These are phyloP conservation scores for Drosophila leontia DNA, from an alignment of 1,140 invertebrate species.

Conservation along the genomic window DNA sequence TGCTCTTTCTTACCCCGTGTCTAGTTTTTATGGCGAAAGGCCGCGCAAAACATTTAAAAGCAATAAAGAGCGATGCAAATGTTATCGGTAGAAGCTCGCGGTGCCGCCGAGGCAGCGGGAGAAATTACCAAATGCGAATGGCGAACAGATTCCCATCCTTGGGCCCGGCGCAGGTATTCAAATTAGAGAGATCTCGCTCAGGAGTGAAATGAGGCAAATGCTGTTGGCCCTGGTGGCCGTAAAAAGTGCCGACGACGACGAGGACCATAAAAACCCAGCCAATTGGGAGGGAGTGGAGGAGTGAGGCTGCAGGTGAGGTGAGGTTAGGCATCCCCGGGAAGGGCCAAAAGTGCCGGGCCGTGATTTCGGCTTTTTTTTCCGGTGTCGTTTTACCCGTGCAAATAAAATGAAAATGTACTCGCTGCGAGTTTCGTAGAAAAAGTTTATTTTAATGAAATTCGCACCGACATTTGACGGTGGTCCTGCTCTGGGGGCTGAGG, in stretches of 20 bases:
- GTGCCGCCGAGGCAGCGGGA: background rate
- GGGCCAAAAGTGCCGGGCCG: slow-evolving; percentile 64
- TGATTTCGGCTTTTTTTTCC: slow-evolving; percentile 57
- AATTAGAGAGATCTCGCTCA: slow-evolving; percentile 70
- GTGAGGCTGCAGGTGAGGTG: background rate
- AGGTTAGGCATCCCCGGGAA: background rate
- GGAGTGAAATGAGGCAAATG: slow-evolving; percentile 73
- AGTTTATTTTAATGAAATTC: slow-evolving; percentile 83
- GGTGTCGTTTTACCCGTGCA: slow-evolving; percentile 43
- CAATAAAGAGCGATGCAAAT: slow-evolving; percentile 74
- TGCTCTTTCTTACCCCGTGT: slow-evolving; percentile 25
- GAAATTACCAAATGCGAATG: slow-evolving; percentile 35
- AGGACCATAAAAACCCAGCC: slow-evolving; percentile 71
- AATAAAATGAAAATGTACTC: slow-evolving; percentile 82
- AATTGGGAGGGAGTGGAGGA: slow-evolving; percentile 21
- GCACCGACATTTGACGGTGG: slow-evolving; percentile 77
- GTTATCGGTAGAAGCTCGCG: slow-evolving; percentile 57
- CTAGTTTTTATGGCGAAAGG: slow-evolving; percentile 71
- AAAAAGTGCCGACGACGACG: slow-evolving; percentile 59
- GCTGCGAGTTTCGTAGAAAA: slow-evolving; percentile 68
- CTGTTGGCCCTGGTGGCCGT: slow-evolving; percentile 61
- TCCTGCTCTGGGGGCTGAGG: background rate
- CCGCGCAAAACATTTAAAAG: slow-evolving; percentile 71
- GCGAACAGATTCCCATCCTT: slow-evolving; percentile 48
- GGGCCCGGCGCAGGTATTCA: slow-evolving; percentile 63